Evolutionary conservation across 2,797 vertebrate species (phyloP).

Genomic region (Hapalemur alaotrensis): DNA sequence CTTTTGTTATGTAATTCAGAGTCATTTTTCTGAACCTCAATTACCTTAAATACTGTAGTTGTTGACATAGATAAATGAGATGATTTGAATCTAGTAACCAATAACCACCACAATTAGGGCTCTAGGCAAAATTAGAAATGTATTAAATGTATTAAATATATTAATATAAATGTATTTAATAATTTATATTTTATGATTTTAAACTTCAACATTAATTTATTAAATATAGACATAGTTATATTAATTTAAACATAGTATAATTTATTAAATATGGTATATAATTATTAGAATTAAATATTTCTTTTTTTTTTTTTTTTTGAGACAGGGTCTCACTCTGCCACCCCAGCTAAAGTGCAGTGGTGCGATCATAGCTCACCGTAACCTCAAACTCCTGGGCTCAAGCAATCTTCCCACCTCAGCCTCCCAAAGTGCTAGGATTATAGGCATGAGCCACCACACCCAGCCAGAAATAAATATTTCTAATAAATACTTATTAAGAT

Average conservation of each 20-base stretch:
- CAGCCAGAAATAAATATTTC: neutral
- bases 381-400: no score
- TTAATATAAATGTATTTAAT: neutral
- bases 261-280: neutral
- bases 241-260: neutral
- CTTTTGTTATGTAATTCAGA: slow-evolving; percentile 15
- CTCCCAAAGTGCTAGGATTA: no score
- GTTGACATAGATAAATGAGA: neutral
- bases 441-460: no score
- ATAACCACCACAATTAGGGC: neutral
- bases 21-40: slow-evolving; percentile 3
- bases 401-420: no score
- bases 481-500: neutral
- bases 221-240: no score
- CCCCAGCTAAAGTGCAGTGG: no score
- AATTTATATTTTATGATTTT: neutral
- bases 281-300: neutral
- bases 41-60: neutral
- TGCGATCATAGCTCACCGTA: no score
- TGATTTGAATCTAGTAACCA: neutral
- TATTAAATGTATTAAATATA: neutral
- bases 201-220: neutral
- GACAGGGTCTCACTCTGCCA: no score
- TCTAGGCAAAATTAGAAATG: neutral
- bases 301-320: no score